Percentiles rank a stretch among this genome's conserved stretches.
phyloP scores from a whole-genome alignment of 2,113 vertebrate genomes.

The Gymnocephalus cernua region DNA sequence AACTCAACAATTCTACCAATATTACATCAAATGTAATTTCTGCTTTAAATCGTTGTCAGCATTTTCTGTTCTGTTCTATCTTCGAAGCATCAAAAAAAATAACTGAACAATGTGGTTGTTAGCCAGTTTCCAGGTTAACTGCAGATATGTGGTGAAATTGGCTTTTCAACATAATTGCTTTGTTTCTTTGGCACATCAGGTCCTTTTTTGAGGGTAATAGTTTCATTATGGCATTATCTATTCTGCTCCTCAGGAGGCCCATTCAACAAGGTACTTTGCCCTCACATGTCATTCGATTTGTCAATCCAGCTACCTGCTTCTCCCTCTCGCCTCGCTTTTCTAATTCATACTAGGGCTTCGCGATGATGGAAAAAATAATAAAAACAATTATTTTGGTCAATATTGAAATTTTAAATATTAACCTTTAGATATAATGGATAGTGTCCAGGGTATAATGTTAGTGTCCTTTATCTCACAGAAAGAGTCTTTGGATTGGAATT shows the following conservation, averaged over 20 bases:
- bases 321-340: constrained; percentile 7
- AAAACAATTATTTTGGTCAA: no score
- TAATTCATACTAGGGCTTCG: no score
- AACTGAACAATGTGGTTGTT: neutral
- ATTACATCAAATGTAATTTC: neutral
- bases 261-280: constrained; percentile 28
- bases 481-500: no score
- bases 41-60: neutral
- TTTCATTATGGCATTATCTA: constrained; percentile 62
- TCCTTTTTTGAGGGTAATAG: constrained; percentile 61
- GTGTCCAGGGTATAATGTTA: no score
- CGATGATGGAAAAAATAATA: no score
- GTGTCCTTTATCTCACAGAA: no score
- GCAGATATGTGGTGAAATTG: constrained; percentile 29
- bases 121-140: constrained; percentile 26
- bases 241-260: constrained; percentile 46
- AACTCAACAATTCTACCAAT: neutral
- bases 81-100: neutral
- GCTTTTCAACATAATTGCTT: constrained; percentile 57
- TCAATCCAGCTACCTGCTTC: constrained; percentile 26
- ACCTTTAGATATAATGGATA: no score
- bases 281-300: constrained; percentile 46
- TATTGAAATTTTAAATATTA: no score
- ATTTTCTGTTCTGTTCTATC: neutral
- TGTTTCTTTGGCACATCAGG: constrained; percentile 21